Evolutionary conservation across 2,888 invertebrate genomes (phyloP), one percentile per base, ranked within the genome.

Genomic region (Maniola hyperantus): DNA sequence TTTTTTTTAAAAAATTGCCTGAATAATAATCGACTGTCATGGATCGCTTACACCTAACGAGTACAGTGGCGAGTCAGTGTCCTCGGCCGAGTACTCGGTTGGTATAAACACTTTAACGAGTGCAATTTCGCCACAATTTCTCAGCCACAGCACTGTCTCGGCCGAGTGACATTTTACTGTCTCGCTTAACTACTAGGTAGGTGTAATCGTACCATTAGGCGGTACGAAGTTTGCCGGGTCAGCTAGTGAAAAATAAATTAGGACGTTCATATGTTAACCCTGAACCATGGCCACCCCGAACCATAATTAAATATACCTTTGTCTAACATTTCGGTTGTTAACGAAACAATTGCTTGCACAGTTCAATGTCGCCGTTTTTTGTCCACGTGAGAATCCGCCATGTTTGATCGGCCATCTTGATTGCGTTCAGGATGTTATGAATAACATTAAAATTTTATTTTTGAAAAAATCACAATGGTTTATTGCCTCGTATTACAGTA

Each of bases 351-450:
- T 82, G 77, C 74, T 69, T 55, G 34, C 71, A 60, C 73, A 66
- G 82, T 85, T 87, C 86, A 88, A 86, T 87, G 86, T 82, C 85
- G 70, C 67, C 55, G 75, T 80, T 83, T 80, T 82, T 83, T 83
- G 79, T 79, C 71, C 75, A 74, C 72, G 13, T 20, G 71, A 74
- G 75, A 75, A 76, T 71, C 68, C 80, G 80, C 79, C 82, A 81
- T 81, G 36, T 77, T 79, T 75, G 72, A 67, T 55, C 81, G 61
- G 68, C 70, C 70, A 71, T 71, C 68, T 71, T 71, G 70, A 71
- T 71, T 68, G 48, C 44, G 54, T 48, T 53, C 48, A 57, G 61
- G 64, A 65, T 53, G 64, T 55, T 66, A 66, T 68, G 64, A 64
- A 61, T 55, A 20, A 57, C 36, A 20, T 57, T 57, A 13, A 42